These are phyloP conservation scores for Drosophila kambysellisi DNA, from an alignment of 2,888 invertebrate species.

Conservation along the genomic window DNA sequence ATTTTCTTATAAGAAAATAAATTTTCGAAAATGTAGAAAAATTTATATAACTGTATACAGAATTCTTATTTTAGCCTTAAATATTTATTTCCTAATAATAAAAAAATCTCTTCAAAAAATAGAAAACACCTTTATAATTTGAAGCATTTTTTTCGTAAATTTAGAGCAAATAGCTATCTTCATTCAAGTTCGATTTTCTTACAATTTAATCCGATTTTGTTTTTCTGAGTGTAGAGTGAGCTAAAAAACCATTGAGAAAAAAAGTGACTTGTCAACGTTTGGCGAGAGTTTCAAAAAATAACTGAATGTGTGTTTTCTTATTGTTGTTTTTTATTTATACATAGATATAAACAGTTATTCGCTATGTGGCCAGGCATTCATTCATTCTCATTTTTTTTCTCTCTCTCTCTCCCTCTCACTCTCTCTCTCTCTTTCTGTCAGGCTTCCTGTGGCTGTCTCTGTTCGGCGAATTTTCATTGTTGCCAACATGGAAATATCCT, in stretches of 20 bases:
- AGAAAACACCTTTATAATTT: too few relatives aligned
- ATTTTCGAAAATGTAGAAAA: neutral
- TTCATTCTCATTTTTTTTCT: slow-evolving; percentile 18
- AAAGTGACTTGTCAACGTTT: slow-evolving; percentile 37
- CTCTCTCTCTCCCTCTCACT: neutral
- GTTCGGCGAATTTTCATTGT: slow-evolving; percentile 56
- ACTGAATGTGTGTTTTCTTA: slow-evolving; percentile 37
- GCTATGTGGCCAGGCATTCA: slow-evolving; percentile 3
- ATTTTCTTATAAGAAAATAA: too few relatives aligned
- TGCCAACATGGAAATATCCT: slow-evolving; percentile 68
- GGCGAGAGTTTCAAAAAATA: slow-evolving; percentile 33
- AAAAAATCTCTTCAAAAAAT: too few relatives aligned
- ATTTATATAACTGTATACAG: neutral
- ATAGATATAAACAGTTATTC: slow-evolving; percentile 19
- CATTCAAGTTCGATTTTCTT: too few relatives aligned
- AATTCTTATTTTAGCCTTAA: neutral
- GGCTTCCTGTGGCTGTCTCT: slow-evolving; percentile 11
- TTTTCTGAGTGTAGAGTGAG: neutral
- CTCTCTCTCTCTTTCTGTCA: neutral
- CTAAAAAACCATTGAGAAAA: slow-evolving; percentile 30
- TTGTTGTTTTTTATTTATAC: slow-evolving; percentile 29
- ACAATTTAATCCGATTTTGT: neutral
- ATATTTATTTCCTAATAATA: too few relatives aligned
- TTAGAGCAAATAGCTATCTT: too few relatives aligned
- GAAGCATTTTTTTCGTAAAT: too few relatives aligned